Conservation (phyloP, 1,140 invertebrate species). For the Bombus haemorrhoidalis region DNA sequence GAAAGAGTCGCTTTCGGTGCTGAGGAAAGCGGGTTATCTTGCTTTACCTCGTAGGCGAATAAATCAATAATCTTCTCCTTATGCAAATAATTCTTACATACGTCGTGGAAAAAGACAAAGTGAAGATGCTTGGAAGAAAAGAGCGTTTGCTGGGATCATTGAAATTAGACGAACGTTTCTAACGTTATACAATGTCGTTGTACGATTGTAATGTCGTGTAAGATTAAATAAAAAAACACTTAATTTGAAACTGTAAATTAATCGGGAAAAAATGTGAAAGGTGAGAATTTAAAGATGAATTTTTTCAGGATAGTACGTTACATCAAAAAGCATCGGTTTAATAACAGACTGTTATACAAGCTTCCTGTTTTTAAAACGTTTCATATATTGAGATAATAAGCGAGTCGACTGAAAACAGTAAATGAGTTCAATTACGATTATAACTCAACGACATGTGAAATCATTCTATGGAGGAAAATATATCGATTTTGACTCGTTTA, state of each 20-base stretch:
- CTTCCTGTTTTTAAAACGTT: background rate
- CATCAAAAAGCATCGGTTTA: too few relatives aligned
- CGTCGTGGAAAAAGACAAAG: background rate
- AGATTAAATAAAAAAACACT: background rate
- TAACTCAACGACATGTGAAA: background rate
- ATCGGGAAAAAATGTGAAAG: background rate
- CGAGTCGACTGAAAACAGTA: background rate
- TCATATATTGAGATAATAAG: background rate
- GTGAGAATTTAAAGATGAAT: background rate
- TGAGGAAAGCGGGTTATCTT: background rate
- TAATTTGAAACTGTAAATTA: background rate
- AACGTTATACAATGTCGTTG: background rate
- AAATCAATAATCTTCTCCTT: conserved; percentile 2
- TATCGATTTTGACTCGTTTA: background rate
- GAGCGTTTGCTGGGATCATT: background rate
- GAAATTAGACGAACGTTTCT: background rate
- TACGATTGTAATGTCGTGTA: too few relatives aligned
- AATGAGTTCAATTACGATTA: background rate
- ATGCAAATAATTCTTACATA: background rate
- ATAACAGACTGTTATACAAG: background rate
- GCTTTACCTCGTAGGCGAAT: background rate
- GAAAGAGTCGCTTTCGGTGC: background rate
- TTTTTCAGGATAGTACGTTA: too few relatives aligned
- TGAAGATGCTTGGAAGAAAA: background rate
- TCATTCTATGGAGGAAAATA: background rate